Evolutionary conservation across 1,140 invertebrate genomes (phyloP).

Genomic region (Drosophila pseudoobscura): DNA sequence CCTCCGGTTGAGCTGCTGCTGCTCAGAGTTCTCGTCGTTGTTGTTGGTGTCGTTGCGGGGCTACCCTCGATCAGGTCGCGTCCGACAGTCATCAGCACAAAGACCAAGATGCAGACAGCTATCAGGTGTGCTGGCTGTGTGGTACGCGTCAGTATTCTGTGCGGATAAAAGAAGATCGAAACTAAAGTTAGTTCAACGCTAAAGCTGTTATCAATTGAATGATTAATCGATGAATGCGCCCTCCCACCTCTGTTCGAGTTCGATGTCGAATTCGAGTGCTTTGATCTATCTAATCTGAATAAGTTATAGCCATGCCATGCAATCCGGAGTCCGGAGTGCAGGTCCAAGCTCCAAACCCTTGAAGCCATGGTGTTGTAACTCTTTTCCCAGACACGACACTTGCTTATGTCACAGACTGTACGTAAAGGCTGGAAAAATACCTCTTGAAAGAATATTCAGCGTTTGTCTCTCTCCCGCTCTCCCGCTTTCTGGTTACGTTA

Average conservation of each 20-base stretch:
- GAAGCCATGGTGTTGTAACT: too few relatives aligned
- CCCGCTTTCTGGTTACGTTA: neutral
- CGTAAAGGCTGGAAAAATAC: too few relatives aligned
- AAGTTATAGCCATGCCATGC: neutral
- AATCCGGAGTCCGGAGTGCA: constrained; percentile 7
- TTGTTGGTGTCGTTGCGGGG: constrained; percentile 61
- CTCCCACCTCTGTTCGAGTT: neutral
- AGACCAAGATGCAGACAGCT: constrained; percentile 86
- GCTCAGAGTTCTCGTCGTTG: constrained; percentile 24
- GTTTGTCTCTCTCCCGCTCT: too few relatives aligned
- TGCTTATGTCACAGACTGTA: too few relatives aligned
- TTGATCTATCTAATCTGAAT: constrained; percentile 16
- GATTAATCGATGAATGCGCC: too few relatives aligned
- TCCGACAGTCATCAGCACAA: constrained; percentile 86
- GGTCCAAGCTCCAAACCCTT: constrained; percentile 29
- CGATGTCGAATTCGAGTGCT: neutral
- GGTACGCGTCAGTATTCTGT: constrained; percentile 88
- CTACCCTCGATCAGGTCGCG: constrained; percentile 83
- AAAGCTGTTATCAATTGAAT: neutral
- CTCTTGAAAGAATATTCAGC: too few relatives aligned
- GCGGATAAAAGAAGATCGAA: constrained; percentile 35
- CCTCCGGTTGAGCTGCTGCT: constrained; percentile 30
- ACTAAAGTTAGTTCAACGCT: neutral
- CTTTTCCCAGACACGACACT: too few relatives aligned
- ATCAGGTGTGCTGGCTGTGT: constrained; percentile 91